Evolutionary conservation across 2,113 vertebrate species (phyloP).

Genomic region (Protobothrops flavoviridis): DNA sequence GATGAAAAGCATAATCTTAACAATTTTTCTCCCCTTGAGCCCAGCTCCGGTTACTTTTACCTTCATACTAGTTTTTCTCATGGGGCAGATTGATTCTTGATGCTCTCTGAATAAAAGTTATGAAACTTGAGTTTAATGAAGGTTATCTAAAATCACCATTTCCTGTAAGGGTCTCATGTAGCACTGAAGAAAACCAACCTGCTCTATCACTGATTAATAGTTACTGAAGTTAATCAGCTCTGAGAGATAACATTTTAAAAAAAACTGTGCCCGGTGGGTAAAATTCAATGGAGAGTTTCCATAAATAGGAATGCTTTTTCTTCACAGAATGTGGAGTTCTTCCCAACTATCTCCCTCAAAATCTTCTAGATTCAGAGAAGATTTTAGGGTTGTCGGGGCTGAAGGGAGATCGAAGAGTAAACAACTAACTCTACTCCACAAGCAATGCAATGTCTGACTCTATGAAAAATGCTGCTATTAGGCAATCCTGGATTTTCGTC

Average conservation of each 20-base stretch:
- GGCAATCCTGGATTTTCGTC: slow-evolving; percentile 21
- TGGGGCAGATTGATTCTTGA: not conserved
- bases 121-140: slow-evolving; percentile 3
- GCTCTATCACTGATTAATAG: slow-evolving; percentile 36
- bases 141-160: slow-evolving; percentile 11
- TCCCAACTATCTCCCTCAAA: not conserved
- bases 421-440: not conserved
- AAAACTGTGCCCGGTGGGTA: not conserved
- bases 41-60: not conserved
- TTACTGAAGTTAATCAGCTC: slow-evolving; percentile 15
- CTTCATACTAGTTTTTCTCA: slow-evolving; percentile 17
- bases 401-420: not conserved
- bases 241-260: slow-evolving; percentile 26
- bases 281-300: not conserved
- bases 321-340: not conserved
- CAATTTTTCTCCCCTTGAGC: not conserved
- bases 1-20: slow-evolving; percentile 26
- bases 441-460: not conserved
- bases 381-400: not conserved
- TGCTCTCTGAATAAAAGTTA: slow-evolving; percentile 15
- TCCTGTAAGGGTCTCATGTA: slow-evolving; percentile 29
- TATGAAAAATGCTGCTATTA: not conserved
- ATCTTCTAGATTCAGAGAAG: not conserved
- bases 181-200: slow-evolving; percentile 21
- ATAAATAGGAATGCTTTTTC: not conserved